Base-by-base conservation (phyloP, 2,113 vertebrate genomes). In the Naja naja region DNA sequence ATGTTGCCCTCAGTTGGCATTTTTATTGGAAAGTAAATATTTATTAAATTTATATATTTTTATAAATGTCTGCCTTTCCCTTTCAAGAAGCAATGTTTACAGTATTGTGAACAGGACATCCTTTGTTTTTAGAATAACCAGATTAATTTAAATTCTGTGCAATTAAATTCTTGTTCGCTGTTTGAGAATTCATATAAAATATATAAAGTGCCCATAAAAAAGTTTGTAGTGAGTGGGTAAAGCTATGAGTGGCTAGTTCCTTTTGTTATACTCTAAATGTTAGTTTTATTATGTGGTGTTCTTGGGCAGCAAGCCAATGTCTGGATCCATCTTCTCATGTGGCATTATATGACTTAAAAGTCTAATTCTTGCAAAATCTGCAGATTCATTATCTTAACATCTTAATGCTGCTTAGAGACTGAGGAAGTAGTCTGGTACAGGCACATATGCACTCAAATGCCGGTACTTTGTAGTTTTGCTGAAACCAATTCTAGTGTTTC, bases 401-500 rank as follows among this genome's bases (percentile, higher is more conserved):
- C 55, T 94, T 85, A 18, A 55, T 86, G 64, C 58, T 93, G 64
- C 92, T 95, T 89, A 92, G 95, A 94, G 30, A 87, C 89, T 3
- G 47, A 23, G 52, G 55, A 89, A 90, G 43, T 91, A 93, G 3
- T 85, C 12, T 45, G 89, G 56, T 22, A 56, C 11, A 90, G 94
- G 69, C 34, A 81, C 93, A 87, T n/a, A 22, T n/a, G 20, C n/a
- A 58, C 22, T 23, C 49, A 60, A 39, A 94, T 93, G 43, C 0
- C 20, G 11, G 87, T 39, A 11, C 2, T 69, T 69, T 10, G 20
- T 14, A 88, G 25, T 23, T 88, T 0, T 89, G 87, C 91, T 3
- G 89, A 90, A 74, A 93, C n/a, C 86, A 60, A 47, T 93, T 92
- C n/a, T 92, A 95, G 87, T 91, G 91, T 93, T 94, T 64, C 85